phyloP scores from a whole-genome alignment of 2,888 invertebrate species.

The Volucella bombylans region DNA sequence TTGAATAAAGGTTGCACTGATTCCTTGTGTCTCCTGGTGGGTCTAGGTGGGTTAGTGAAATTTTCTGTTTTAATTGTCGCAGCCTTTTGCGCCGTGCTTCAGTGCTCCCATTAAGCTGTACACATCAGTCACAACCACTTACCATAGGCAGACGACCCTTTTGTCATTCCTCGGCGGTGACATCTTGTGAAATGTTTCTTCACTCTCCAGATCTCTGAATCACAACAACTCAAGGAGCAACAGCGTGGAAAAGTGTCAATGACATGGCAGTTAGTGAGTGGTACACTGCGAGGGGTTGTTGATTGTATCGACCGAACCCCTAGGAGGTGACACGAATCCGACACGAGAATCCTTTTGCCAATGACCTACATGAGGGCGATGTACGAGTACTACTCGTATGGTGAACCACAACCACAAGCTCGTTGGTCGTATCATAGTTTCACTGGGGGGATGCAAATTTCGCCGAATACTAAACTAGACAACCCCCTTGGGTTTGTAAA shows the following conservation, averaged over 20 bases:
- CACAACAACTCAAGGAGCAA: conserved; percentile 6
- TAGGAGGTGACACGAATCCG: not conserved
- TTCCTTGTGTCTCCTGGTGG: not conserved
- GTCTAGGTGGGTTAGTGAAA: not conserved
- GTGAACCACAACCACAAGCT: not conserved
- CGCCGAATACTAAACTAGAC: too few species aligned
- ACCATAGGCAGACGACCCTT: not conserved
- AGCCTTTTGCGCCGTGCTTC: not conserved
- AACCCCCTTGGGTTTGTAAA: not conserved
- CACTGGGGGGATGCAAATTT: too few species aligned
- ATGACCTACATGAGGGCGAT: conserved; percentile 11
- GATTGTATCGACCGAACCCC: not conserved
- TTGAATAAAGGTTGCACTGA: not conserved
- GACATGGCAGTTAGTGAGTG: not conserved
- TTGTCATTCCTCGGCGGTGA: not conserved
- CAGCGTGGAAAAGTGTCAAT: not conserved
- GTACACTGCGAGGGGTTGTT: not conserved
- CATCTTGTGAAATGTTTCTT: not conserved
- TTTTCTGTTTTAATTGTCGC: conserved; percentile 10
- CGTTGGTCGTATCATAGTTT: too few species aligned
- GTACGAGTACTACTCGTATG: not conserved
- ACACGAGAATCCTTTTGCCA: conserved; percentile 21
- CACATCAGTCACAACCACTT: not conserved
- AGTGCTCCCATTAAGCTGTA: not conserved
- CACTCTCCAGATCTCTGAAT: not conserved